Conservation (phyloP, 2,888 invertebrate species). For the Callyntrura sp. region DNA sequence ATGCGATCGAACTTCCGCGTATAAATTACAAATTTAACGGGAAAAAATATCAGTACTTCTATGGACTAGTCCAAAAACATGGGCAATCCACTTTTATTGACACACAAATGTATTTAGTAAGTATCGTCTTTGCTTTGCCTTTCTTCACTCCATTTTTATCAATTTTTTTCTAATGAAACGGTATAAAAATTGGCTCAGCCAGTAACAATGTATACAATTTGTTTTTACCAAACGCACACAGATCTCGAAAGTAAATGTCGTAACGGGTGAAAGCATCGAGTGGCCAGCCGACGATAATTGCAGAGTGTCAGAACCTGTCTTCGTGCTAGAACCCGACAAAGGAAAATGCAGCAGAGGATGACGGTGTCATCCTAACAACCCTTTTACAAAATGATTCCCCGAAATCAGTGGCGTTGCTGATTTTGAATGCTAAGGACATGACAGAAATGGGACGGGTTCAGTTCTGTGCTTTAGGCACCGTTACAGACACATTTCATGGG, state of each 20-base stretch:
- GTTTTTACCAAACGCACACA: too few species aligned
- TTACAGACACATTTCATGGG: slow-evolving; percentile 83
- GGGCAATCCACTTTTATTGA: too few species aligned
- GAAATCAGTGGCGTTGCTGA: slow-evolving; percentile 83
- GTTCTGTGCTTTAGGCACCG: slow-evolving; percentile 82
- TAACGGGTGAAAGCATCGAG: slow-evolving; percentile 84
- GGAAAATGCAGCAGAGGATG: slow-evolving; percentile 85
- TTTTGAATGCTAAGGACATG: slow-evolving; percentile 85
- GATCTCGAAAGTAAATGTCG: slow-evolving; percentile 86
- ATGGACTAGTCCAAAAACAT: slow-evolving; percentile 86
- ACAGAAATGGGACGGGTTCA: slow-evolving; percentile 85
- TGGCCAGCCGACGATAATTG: slow-evolving; percentile 85
- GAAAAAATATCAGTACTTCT: slow-evolving; percentile 86
- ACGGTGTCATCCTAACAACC: slow-evolving; percentile 85
- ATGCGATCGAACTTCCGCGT: slow-evolving; percentile 86
- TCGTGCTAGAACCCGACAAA: slow-evolving; percentile 86
- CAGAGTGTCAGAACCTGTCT: slow-evolving; percentile 86
- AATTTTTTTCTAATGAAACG: too few species aligned
- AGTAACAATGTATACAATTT: too few species aligned
- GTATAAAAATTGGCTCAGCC: too few species aligned
- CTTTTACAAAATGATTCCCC: slow-evolving; percentile 83
- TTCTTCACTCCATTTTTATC: too few species aligned
- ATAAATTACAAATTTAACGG: slow-evolving; percentile 86
- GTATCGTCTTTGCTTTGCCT: too few species aligned
- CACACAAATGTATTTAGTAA: too few species aligned